phyloP scores from a whole-genome alignment of 2,888 invertebrate genomes.

The Bursaphelenchus okinawaensis region DNA sequence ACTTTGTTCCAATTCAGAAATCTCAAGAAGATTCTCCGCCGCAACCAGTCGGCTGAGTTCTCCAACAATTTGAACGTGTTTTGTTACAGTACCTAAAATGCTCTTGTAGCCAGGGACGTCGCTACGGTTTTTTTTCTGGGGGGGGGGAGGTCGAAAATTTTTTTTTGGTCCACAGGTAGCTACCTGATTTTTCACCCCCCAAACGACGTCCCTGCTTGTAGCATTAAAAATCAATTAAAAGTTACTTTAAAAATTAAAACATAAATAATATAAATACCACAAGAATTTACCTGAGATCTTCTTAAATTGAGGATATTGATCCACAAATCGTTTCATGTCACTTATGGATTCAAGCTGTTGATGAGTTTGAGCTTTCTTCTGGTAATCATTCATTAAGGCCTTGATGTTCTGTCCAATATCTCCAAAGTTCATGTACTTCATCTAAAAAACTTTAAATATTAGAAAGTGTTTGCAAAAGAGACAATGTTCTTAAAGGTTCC shows the following conservation, averaged over 20 bases:
- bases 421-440: conserved; percentile 90
- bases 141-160: too few relatives aligned
- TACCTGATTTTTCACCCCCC: not conserved
- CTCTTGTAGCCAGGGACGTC: not conserved
- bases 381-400: conserved; percentile 92
- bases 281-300: conserved; percentile 61
- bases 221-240: not conserved
- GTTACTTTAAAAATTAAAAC: not conserved
- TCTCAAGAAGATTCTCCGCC: conserved; percentile 73
- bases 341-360: conserved; percentile 94
- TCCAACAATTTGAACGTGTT: conserved; percentile 92
- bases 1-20: conserved; percentile 89
- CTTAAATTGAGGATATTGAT: conserved; percentile 94
- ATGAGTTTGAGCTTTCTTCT: conserved; percentile 83
- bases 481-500: too few relatives aligned
- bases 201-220: not conserved
- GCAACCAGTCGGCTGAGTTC: conserved; percentile 82
- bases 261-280: not conserved
- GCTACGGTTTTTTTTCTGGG: too few relatives aligned
- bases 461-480: not conserved
- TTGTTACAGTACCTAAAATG: conserved; percentile 72
- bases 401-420: conserved; percentile 97
- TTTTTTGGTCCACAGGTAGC: too few relatives aligned
- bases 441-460: conserved; percentile 63
- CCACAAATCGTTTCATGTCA: conserved; percentile 87